phyloP scores from a whole-genome alignment of 2,888 invertebrate genomes.

The Lepas anatifera region DNA sequence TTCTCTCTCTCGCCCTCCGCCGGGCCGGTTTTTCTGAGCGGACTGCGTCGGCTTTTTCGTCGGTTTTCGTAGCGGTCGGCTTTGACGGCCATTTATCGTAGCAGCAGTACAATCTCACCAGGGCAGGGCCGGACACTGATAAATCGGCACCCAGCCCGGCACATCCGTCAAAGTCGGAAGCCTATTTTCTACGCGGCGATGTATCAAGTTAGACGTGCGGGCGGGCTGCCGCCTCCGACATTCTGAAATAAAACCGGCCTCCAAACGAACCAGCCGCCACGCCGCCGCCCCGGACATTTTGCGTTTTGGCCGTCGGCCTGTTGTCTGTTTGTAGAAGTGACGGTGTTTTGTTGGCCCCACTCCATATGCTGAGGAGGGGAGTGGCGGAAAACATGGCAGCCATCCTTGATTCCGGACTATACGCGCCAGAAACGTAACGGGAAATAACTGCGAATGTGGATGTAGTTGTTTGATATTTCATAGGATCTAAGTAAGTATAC shows the following conservation, averaged over 20 bases:
- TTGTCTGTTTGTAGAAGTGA: too few relatives aligned
- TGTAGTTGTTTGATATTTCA: too few relatives aligned
- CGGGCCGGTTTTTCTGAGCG: slow-evolving; percentile 9
- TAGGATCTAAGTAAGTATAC: too few relatives aligned
- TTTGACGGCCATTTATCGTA: slow-evolving; percentile 11
- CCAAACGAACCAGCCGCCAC: too few relatives aligned
- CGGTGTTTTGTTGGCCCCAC: too few relatives aligned
- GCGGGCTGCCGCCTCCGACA: background rate
- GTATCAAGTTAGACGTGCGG: slow-evolving; percentile 6
- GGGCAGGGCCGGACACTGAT: slow-evolving; percentile 11
- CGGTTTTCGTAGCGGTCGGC: slow-evolving; percentile 1
- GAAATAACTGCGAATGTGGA: too few relatives aligned
- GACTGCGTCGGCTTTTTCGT: background rate
- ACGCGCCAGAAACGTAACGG: too few relatives aligned
- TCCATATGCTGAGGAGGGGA: too few relatives aligned
- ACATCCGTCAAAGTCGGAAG: slow-evolving; percentile 14
- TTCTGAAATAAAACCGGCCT: background rate
- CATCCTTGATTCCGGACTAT: too few relatives aligned
- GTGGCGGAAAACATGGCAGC: too few relatives aligned
- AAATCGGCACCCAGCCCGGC: background rate
- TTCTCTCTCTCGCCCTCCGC: slow-evolving; percentile 11
- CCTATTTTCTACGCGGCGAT: slow-evolving; percentile 11
- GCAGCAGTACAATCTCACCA: slow-evolving; percentile 10
- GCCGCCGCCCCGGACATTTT: too few relatives aligned
- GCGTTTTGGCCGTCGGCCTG: too few relatives aligned